Conservation (phyloP, 2,888 invertebrate genomes). For the Athetis lepigone region DNA sequence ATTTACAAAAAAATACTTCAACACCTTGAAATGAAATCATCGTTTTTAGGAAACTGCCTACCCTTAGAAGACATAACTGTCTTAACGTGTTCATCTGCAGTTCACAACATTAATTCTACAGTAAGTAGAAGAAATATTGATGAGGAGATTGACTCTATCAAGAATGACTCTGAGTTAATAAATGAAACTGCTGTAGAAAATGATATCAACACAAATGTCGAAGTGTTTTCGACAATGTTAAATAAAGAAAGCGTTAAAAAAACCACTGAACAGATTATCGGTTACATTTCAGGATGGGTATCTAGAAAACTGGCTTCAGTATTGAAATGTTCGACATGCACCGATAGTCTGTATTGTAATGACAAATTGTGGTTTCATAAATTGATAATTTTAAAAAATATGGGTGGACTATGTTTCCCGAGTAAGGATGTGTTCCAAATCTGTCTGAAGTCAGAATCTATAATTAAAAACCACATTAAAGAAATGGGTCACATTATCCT, state of each 20-base stretch:
- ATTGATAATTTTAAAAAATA: no score
- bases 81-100: constrained; percentile 38
- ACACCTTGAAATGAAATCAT: constrained; percentile 28
- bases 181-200: background rate
- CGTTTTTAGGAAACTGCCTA: constrained; percentile 38
- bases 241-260: constrained; percentile 23
- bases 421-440: no score
- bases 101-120: constrained; percentile 29
- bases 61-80: constrained; percentile 35
- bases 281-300: constrained; percentile 53
- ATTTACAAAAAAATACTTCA: constrained; percentile 37
- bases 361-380: constrained; percentile 46
- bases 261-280: constrained; percentile 39
- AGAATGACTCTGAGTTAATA: no score
- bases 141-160: no score
- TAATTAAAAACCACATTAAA: constrained; percentile 14
- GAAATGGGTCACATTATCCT: constrained; percentile 12
- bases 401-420: no score
- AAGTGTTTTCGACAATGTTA: constrained; percentile 20
- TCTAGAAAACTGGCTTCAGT: constrained; percentile 30
- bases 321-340: constrained; percentile 32
- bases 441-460: background rate
- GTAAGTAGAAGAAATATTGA: constrained; percentile 14
- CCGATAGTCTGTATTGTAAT: constrained; percentile 24
- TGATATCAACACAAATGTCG: constrained; percentile 19